phyloP scores from a whole-genome alignment of 2,113 vertebrate species.

The Cephalopholis sonnerati region DNA sequence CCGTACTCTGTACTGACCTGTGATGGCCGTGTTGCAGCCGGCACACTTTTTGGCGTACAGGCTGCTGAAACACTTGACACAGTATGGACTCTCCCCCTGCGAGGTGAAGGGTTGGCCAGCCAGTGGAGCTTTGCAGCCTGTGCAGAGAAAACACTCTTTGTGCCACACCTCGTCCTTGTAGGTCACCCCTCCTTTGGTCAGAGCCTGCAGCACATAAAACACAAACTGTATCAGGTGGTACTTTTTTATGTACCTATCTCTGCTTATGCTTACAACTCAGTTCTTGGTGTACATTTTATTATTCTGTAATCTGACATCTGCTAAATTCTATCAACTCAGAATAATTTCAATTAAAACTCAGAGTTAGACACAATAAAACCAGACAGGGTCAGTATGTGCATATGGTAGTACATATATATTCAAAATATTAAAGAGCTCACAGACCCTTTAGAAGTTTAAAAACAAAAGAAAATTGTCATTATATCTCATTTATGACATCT shows the following conservation, averaged over 20 bases:
- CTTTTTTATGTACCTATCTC: too few species aligned
- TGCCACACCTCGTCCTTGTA: constrained; percentile 96
- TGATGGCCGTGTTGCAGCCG: constrained; percentile 94
- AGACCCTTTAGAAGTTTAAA: too few species aligned
- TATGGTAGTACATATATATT: too few species aligned
- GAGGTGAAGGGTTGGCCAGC: constrained; percentile 97
- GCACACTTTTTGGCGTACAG: constrained; percentile 96
- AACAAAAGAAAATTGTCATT: too few species aligned
- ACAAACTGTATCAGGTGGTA: not conserved
- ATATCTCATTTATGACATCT: not conserved
- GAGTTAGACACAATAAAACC: too few species aligned
- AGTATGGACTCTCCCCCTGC: constrained; percentile 93
- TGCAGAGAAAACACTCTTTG: constrained; percentile 95
- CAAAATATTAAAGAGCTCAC: too few species aligned
- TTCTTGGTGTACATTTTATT: not conserved
- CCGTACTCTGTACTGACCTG: constrained; percentile 84
- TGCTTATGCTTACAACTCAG: not conserved
- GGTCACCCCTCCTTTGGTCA: constrained; percentile 95
- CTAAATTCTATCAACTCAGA: too few species aligned
- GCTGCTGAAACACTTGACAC: constrained; percentile 94
- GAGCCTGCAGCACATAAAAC: constrained; percentile 83
- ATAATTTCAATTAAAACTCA: too few species aligned
- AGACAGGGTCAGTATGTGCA: too few species aligned
- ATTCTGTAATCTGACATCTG: not conserved
- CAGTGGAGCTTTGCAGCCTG: constrained; percentile 89